Evolutionary conservation across 2,888 invertebrate genomes (phyloP).

Genomic region (Scaptomyza caliginosa): DNA sequence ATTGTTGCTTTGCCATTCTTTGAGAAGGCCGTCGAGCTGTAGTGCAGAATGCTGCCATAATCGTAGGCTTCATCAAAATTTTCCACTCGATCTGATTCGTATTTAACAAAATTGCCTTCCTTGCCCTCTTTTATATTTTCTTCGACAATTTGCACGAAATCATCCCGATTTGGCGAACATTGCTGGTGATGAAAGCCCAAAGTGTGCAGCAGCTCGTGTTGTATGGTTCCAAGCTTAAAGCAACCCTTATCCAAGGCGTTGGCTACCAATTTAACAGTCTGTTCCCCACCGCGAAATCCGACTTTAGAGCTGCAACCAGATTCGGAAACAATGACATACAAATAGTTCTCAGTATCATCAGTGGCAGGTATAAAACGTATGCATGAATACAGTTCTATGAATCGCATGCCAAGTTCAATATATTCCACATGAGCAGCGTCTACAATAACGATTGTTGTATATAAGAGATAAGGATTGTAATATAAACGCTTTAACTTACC

Average conservation of each 20-base stretch:
- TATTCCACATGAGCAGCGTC: constrained; percentile 85
- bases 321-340: constrained; percentile 47
- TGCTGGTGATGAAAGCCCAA: constrained; percentile 92
- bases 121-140: constrained; percentile 85
- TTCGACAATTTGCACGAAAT: constrained; percentile 86
- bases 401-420: constrained; percentile 88
- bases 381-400: constrained; percentile 90
- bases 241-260: constrained; percentile 69
- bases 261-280: constrained; percentile 66
- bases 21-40: constrained; percentile 89
- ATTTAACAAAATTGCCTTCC: constrained; percentile 88
- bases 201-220: constrained; percentile 92
- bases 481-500: constrained; percentile 30
- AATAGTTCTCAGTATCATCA: constrained; percentile 65
- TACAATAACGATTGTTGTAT: constrained; percentile 9
- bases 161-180: constrained; percentile 89
- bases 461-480: neutral
- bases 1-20: constrained; percentile 89
- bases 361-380: constrained; percentile 87
- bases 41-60: constrained; percentile 91
- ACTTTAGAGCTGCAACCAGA: constrained; percentile 91
- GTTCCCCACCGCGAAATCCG: constrained; percentile 85
- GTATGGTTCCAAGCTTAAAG: constrained; percentile 85
- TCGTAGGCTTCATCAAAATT: constrained; percentile 89
- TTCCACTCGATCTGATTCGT: constrained; percentile 84